Evolutionary conservation across 2,113 vertebrate genomes (phyloP), one percentile per base, ranked within the genome.

Genomic region (Lagopus muta): DNA sequence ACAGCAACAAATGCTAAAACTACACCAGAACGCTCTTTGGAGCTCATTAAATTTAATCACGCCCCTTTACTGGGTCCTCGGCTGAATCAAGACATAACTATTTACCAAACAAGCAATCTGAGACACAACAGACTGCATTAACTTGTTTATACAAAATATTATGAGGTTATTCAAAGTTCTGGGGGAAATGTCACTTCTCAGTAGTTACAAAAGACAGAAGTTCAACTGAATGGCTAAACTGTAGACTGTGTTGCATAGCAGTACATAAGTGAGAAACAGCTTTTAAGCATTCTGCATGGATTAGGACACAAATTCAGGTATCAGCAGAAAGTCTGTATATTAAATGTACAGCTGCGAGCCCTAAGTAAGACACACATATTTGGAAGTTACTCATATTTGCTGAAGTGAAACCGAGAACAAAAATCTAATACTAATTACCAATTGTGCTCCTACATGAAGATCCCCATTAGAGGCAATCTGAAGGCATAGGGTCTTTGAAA

Each of bases 1-100:
- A 80, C 1, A 90, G 48, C 30, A 95, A 90, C 10, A 90, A 92
- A 43, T 67, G 13, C 57, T 81, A 80, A 86, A 76, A 58, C 22
- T 60, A 66, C 21, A 83, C 47, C 38, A 80, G 45, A 88, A 88
- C 7, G 28, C 19, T 66, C 50, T 90, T 83, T 47, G 47, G 65
- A 88, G 52, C 28, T 92, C 72, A 86, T 70, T 58, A 88, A 64
- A 18, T 61, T 67, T 50, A 70, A 94, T 58, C 40, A 81, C 2
- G 4, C 7, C 20, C 17, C 48, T 85, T 70, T 45, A 73, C 1
- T 55, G 8, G 10, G 71, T 40, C 20, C 38, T 76, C 60, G 71
- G 62, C 18, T 62, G 21, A 67, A 85, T 36, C 32, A 64, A 47
- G 50, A 79, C 38, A 58, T 9, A 34, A 86, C 50, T 42, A 50